Base-by-base conservation (phyloP, 2,888 invertebrate species). In the Dione juno region DNA sequence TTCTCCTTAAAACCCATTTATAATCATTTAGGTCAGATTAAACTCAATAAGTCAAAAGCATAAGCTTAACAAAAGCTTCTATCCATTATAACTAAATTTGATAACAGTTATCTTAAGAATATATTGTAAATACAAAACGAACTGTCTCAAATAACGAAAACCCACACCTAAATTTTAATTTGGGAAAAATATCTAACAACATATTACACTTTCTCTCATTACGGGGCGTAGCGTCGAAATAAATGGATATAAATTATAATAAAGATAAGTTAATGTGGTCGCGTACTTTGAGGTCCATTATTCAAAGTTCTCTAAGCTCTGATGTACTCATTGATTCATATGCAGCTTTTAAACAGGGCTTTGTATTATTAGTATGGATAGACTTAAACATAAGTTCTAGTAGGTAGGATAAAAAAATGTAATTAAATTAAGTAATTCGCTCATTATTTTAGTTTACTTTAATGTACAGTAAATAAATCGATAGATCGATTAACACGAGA, bases 251-350 rank as follows among this genome's bases (percentile, higher is more conserved):
- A 76, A 72, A 76, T 75, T 73, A 75, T 73, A 76, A 76, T 72
- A 74, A 70, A 76, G 76, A 74, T 75, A 75, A 66, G 40, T 61
- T 54, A 63, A 54, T 21, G 57, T 52, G 53, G 50, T 70, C 67
- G 41, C 66, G 53, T 69, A 66, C 72, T 52, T 65, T 66, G 35
- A 40, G 53, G 54, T 57, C 69, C 75, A 76, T 75, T 75, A 76
- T 74, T 75, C 75, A 74, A 72, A 58, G 72, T 70, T 73, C 50
- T 69, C 73, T 75, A 74, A 76, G 73, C 73, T 70, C 64, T 71
- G 72, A 72, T 74, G 75, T 76, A 69, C 71, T 71, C 74, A 71
- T 75, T 77, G 77, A 77, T 76, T 76, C 76, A 75, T 77, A 73
- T 71, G 58, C 48, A 53, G 64, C 68, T 64, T 74, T 68, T 66